These are phyloP conservation scores for Hetaerina titia DNA, from an alignment of 2,888 invertebrate genomes.

Conservation along the genomic window DNA sequence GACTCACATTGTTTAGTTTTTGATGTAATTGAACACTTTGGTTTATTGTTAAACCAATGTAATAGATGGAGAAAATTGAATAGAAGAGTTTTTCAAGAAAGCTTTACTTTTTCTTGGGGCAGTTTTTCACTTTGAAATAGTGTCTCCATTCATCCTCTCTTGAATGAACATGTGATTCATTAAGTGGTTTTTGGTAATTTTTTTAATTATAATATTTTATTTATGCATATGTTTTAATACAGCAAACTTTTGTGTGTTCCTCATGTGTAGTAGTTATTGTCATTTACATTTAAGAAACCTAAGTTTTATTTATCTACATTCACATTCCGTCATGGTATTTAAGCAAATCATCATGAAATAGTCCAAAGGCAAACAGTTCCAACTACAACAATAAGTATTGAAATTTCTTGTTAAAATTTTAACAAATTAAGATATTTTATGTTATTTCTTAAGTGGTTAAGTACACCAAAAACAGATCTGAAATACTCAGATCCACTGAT, in stretches of 20 bases:
- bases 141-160: background rate
- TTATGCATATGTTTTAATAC: background rate
- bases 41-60: background rate
- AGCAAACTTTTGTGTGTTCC: background rate
- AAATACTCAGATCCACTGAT: background rate
- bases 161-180: background rate
- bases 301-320: background rate
- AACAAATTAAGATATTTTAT: background rate
- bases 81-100: background rate
- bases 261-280: background rate
- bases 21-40: background rate
- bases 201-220: background rate
- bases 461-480: background rate
- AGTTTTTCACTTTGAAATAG: background rate
- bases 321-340: constrained; percentile 24
- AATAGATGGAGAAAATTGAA: too few relatives aligned
- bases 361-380: background rate
- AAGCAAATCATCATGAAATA: background rate
- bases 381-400: background rate
- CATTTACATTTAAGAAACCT: background rate
- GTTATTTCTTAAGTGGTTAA: background rate
- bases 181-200: background rate
- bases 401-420: background rate
- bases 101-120: background rate
- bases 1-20: background rate